A percentile compares a stretch with the other conserved stretches of the same genome.
phyloP scores from a whole-genome alignment of 2,797 vertebrate species.

The Melanotaenia nigrans region DNA sequence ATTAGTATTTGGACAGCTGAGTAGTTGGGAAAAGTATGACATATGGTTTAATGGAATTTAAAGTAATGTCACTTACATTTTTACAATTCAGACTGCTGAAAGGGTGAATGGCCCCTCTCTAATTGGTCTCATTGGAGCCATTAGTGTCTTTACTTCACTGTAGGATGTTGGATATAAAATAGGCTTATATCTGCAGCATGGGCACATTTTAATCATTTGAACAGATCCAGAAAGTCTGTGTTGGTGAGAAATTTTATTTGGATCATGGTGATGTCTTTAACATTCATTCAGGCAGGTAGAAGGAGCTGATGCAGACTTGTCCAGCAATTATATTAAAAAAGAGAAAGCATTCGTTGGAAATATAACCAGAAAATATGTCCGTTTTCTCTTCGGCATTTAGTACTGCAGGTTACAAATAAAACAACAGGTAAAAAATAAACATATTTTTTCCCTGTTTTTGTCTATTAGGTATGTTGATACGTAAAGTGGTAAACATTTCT shows the following conservation, averaged over 20 bases:
- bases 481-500: constrained; percentile 82
- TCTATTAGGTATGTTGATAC: constrained; percentile 83
- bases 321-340: constrained; percentile 38
- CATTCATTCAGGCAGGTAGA: constrained; percentile 36
- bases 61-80: constrained; percentile 35
- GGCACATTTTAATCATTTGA: constrained; percentile 40
- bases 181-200: constrained; percentile 17
- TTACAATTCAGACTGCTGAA: constrained; percentile 19
- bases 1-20: constrained; percentile 54
- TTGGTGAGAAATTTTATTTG: constrained; percentile 20
- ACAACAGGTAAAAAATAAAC: not conserved
- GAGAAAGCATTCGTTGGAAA: constrained; percentile 2
- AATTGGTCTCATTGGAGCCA: constrained; percentile 61
- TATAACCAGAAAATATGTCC: not conserved
- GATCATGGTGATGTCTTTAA: constrained; percentile 55
- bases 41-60: constrained; percentile 51
- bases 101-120: constrained; percentile 20
- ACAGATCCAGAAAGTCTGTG: constrained; percentile 29
- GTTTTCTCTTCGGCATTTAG: not conserved
- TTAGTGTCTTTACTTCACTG: constrained; percentile 50
- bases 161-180: constrained; percentile 39
- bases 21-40: constrained; percentile 56
- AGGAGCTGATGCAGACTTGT: constrained; percentile 15
- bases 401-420: not conserved
- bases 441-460: not conserved